Evolutionary conservation across 1,140 invertebrate species (phyloP).

Genomic region (Sitobion miscanthi): DNA sequence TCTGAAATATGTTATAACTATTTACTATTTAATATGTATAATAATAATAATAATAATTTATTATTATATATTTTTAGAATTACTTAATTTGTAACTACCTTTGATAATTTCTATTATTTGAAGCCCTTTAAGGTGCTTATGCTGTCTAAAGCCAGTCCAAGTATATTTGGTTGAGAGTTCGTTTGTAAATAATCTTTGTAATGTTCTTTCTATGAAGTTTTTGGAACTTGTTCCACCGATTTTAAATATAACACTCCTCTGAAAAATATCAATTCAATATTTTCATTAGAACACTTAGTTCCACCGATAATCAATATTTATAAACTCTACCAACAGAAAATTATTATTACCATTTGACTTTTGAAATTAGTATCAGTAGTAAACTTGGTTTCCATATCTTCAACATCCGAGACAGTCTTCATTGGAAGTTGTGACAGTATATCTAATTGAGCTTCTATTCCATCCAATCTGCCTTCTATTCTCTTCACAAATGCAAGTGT

Average conservation of each 20-base stretch:
- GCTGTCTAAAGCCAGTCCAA: background rate
- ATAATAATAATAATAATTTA: background rate
- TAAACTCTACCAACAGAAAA: background rate
- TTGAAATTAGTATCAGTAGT: background rate
- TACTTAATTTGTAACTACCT: background rate
- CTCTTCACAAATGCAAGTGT: background rate
- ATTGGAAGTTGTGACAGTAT: background rate
- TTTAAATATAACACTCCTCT: background rate
- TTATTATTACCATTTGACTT: background rate
- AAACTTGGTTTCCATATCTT: background rate
- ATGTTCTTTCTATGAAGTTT: background rate
- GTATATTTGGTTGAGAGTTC: background rate
- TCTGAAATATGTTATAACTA: background rate
- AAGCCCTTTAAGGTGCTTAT: background rate
- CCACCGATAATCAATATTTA: too few species aligned
- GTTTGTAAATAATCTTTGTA: constrained; percentile 5
- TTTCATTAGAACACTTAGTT: background rate
- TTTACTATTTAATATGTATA: background rate
- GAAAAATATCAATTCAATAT: background rate
- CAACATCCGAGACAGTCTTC: background rate
- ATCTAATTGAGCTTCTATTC: background rate
- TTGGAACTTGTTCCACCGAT: background rate
- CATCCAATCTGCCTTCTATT: too few species aligned
- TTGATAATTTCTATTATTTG: background rate
- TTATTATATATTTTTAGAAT: background rate